A percentile compares a stretch with the other conserved stretches of the same genome.
These are phyloP conservation scores for Melozone crissalis DNA, from an alignment of 2,113 vertebrate genomes.

Conservation along the genomic window DNA sequence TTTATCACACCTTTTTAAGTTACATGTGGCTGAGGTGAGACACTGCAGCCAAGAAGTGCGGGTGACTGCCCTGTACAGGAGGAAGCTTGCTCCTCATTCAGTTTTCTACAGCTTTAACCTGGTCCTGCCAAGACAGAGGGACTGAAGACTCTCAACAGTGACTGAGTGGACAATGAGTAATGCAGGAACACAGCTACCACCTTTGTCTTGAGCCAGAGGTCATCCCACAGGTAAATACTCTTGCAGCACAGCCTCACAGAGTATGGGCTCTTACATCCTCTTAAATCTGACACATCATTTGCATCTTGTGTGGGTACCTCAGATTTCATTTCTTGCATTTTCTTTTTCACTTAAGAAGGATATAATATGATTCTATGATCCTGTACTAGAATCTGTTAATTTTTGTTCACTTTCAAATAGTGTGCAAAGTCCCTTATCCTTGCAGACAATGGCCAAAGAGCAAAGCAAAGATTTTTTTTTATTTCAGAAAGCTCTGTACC, in stretches of 20 bases:
- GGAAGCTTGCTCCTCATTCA: neutral
- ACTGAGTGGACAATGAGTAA: neutral
- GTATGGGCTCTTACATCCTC: neutral
- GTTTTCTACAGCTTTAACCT: neutral
- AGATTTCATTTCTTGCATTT: neutral
- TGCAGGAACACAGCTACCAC: neutral
- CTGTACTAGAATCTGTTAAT: neutral
- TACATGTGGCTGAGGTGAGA: neutral
- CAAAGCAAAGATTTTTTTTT: neutral
- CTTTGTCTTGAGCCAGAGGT: neutral
- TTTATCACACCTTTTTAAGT: neutral
- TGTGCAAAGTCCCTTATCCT: neutral
- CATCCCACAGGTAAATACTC: neutral
- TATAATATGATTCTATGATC: neutral
- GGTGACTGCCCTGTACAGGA: neutral
- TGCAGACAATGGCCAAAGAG: neutral
- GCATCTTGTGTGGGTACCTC: neutral
- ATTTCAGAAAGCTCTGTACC: neutral
- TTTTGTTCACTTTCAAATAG: neutral
- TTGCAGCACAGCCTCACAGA: neutral
- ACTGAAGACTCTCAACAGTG: neutral
- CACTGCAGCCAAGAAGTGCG: neutral
- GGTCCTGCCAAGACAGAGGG: neutral
- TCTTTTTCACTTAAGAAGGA: neutral
- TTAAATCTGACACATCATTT: neutral